Evolutionary conservation across 2,113 vertebrate species (phyloP), one percentile per base, ranked within the genome.

Genomic region (Vidua chalybeata): DNA sequence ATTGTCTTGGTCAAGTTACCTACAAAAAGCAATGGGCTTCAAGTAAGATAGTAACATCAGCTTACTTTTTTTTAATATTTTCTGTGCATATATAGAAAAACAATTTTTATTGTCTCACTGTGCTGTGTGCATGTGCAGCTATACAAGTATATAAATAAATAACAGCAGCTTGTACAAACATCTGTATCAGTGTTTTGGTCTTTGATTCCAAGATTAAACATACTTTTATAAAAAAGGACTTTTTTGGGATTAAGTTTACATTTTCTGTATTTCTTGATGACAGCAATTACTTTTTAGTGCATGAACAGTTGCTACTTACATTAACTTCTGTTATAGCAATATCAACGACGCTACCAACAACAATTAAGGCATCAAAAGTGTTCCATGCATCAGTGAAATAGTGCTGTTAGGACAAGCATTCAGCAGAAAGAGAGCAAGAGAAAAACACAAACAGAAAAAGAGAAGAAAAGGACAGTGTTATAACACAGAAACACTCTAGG

Each of bases 361-460:
- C 99, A 98, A 99, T 99, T 99, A 99, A 99, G 99, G 99, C 99
- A 99, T 99, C 99, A 98, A 99, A 99, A 98, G 99, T 99, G 99
- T 99, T 99, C 99, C 99, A 99, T 99, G 99, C 99, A 98, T 99
- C 99, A 99, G 99, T 98, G 98, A 99, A 99, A 99, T 99, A 99
- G 98, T 99, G 99, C 99, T 99, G 99, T 99, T 98, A 98, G 98
- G 98, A 98, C 97, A 98, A 97, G 98, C 98, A 95, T 98, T 97
- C 98, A 98, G 98, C 91, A 97, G 96, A 98, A 97, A 97, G 97
- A 97, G 97, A 97, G 88, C 93, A 97, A 97, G 89, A 97, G 97
- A 97, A 93, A 98, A 97, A 98, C 97, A 98, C 96, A 97, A 97
- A 96, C 97, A 97, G 96, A 97, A 97, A 98, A 97, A 97, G 96